phyloP scores from a whole-genome alignment of 1,140 invertebrate species.

The Elysia chlorotica region DNA sequence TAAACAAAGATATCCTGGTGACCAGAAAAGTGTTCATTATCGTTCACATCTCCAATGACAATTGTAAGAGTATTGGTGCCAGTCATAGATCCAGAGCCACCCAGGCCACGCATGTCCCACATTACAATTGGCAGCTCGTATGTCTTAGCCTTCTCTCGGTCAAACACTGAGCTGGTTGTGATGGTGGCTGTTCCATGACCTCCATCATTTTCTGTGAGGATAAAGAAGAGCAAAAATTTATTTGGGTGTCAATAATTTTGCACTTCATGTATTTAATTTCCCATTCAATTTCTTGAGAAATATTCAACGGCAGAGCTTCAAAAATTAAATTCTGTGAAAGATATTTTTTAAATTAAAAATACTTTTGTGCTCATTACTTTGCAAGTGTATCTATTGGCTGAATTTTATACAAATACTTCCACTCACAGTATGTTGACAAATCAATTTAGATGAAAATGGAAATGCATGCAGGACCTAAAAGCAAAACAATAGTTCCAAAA shows the following conservation, averaged over 20 bases:
- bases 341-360: no score
- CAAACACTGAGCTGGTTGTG: conserved; percentile 69
- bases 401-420: no score
- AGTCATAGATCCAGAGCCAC: conserved; percentile 8
- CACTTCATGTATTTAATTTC: no score
- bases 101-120: conserved; percentile 50
- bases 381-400: conserved; percentile 11
- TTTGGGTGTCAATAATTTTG: not conserved
- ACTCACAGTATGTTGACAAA: no score
- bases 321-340: no score
- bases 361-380: not conserved
- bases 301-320: no score
- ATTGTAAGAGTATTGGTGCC: conserved; percentile 92
- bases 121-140: conserved; percentile 59
- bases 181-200: conserved; percentile 37
- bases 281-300: no score
- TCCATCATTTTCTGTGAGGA: conserved; percentile 38
- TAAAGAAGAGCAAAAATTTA: no score
- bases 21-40: conserved; percentile 96
- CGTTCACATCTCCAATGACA: conserved; percentile 94
- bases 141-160: conserved; percentile 82
- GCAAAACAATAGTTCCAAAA: no score
- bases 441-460: no score
- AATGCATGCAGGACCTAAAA: no score
- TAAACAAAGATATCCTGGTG: conserved; percentile 97